Percentiles rank a stretch among this genome's conserved stretches.
These are phyloP conservation scores for Willowsia nigromaculata DNA, from an alignment of 2,888 invertebrate genomes.

Conservation along the genomic window DNA sequence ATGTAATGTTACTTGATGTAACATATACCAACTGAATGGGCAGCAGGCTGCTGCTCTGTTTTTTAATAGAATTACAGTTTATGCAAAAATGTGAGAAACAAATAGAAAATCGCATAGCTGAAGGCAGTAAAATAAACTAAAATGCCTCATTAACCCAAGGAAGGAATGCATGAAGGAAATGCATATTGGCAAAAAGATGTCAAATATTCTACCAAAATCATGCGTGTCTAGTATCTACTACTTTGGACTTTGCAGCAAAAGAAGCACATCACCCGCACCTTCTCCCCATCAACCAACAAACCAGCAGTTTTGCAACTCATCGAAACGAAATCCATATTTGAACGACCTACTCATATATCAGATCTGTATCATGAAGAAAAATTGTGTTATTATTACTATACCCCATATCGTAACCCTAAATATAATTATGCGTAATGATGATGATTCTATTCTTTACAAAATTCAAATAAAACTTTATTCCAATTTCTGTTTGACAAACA, in stretches of 20 bases:
- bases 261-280: not conserved
- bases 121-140: not conserved
- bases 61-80: not conserved
- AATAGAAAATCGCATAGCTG: not conserved
- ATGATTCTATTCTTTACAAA: not conserved
- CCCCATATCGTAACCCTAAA: not conserved
- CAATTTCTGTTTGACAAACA: constrained; percentile 15
- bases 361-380: not conserved
- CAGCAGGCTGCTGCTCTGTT: not conserved
- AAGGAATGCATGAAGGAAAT: constrained; percentile 53
- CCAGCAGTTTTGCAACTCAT: not conserved
- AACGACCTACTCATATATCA: not conserved
- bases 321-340: not conserved
- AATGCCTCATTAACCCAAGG: constrained; percentile 43
- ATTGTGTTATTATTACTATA: constrained; percentile 4
- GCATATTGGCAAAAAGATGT: constrained; percentile 23
- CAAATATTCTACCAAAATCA: not conserved
- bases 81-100: constrained; percentile 15
- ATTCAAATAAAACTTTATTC: constrained; percentile 2
- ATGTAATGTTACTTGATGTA: not conserved
- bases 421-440: not conserved
- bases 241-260: not conserved
- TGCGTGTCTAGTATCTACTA: not conserved
- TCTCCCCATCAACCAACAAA: not conserved
- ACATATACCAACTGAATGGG: not conserved